These are phyloP conservation scores for Ferdinandea cuprea DNA, from an alignment of 2,888 invertebrate genomes.

Conservation along the genomic window DNA sequence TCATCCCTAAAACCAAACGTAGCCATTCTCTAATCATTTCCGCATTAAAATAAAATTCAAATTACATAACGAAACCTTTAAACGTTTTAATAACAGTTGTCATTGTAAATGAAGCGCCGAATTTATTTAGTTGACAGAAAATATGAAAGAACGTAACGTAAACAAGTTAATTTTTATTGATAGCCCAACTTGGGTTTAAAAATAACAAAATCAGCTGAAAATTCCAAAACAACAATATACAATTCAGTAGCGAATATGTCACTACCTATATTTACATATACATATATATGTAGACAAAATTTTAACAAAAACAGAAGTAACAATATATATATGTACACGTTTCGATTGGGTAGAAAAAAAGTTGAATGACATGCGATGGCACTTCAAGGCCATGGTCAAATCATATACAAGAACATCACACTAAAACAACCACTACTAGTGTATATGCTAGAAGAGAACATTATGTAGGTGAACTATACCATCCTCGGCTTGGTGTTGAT, in stretches of 20 bases:
- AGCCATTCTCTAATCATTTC: too few relatives aligned
- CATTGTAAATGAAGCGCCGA: neutral
- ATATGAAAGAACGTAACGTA: neutral
- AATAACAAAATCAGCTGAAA: constrained; percentile 41
- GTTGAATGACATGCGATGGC: constrained; percentile 70
- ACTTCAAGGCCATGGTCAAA: constrained; percentile 72
- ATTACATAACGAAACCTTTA: too few relatives aligned
- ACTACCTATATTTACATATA: constrained; percentile 22
- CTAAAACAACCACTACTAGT: constrained; percentile 12
- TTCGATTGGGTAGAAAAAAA: constrained; percentile 49
- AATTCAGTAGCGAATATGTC: constrained; percentile 23
- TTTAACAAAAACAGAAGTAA: too few relatives aligned
- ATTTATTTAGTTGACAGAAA: neutral
- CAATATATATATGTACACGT: neutral
- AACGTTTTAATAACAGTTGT: too few relatives aligned
- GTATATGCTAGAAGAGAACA: too few relatives aligned
- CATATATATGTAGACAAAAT: too few relatives aligned
- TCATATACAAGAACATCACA: neutral
- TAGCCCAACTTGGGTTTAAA: constrained; percentile 7
- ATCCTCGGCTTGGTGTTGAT: too few relatives aligned
- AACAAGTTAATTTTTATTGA: constrained; percentile 9
- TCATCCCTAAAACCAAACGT: too few relatives aligned
- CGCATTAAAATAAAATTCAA: too few relatives aligned
- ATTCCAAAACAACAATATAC: constrained; percentile 17
- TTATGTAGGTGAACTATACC: too few relatives aligned